phyloP scores from a whole-genome alignment of 2,113 vertebrate species.

The Neotragus moschatus region DNA sequence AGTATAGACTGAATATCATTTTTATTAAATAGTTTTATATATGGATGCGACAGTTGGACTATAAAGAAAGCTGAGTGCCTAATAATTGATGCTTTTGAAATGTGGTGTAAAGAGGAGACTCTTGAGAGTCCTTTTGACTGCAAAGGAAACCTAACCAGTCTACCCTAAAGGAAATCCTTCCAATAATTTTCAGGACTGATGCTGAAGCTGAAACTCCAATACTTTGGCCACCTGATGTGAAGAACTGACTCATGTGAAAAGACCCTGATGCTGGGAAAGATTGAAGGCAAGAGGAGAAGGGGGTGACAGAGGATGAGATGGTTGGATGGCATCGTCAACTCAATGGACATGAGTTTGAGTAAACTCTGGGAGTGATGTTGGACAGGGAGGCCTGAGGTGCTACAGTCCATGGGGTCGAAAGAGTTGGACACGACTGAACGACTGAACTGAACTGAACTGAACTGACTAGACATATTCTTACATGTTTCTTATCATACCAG shows the following conservation, averaged over 20 bases:
- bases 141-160: not conserved
- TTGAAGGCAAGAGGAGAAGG: not conserved
- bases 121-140: not conserved
- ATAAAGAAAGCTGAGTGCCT: not conserved
- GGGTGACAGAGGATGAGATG: not conserved
- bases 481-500: not conserved
- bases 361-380: not conserved
- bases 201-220: not conserved
- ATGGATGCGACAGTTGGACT: not conserved
- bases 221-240: not conserved
- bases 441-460: not conserved
- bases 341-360: not conserved
- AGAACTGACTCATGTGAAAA: not conserved
- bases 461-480: not conserved
- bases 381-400: not conserved
- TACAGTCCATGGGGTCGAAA: not conserved
- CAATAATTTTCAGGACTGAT: not conserved
- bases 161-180: not conserved
- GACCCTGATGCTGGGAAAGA: not conserved
- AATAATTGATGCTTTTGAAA: not conserved
- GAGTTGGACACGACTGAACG: accelerated
- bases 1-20: not conserved
- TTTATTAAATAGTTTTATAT: not conserved
- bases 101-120: not conserved
- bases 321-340: not conserved